phyloP scores from a whole-genome alignment of 2,113 vertebrate genomes.

The Pterocles burchelli region DNA sequence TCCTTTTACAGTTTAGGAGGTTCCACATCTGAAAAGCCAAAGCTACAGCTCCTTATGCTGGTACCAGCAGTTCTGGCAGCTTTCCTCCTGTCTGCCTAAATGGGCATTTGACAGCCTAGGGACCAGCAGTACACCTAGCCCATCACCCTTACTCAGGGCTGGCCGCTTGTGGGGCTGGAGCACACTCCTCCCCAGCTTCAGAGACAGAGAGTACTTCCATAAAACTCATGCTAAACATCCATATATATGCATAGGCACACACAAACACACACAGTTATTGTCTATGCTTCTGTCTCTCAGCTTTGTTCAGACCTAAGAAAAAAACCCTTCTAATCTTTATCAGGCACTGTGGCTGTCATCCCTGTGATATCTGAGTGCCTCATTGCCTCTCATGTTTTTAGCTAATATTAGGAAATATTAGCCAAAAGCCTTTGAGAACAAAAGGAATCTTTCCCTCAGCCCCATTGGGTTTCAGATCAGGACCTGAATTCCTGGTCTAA shows the following conservation, averaged over 20 bases:
- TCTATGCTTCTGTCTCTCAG: neutral
- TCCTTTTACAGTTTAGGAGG: neutral
- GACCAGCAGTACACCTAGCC: neutral
- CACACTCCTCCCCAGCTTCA: neutral
- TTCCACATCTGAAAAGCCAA: neutral
- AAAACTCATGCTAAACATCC: neutral
- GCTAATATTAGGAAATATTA: neutral
- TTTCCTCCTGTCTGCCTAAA: neutral
- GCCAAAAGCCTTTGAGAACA: slow-evolving; percentile 6
- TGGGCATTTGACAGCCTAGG: rapidly evolving
- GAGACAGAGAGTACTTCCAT: neutral
- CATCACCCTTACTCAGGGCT: neutral
- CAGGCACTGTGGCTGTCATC: neutral
- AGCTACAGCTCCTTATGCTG: neutral
- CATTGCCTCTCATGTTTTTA: neutral
- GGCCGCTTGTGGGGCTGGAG: neutral
- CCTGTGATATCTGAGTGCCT: neutral
- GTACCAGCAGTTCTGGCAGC: neutral
- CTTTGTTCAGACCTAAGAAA: neutral
- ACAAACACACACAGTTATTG: neutral
- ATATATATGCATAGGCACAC: neutral
- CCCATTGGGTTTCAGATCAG: neutral
- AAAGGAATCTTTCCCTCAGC: neutral
- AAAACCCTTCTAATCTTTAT: neutral
- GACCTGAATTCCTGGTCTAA: neutral